Conservation (phyloP, 2,888 invertebrate species). For the Terebella lapidaria region DNA sequence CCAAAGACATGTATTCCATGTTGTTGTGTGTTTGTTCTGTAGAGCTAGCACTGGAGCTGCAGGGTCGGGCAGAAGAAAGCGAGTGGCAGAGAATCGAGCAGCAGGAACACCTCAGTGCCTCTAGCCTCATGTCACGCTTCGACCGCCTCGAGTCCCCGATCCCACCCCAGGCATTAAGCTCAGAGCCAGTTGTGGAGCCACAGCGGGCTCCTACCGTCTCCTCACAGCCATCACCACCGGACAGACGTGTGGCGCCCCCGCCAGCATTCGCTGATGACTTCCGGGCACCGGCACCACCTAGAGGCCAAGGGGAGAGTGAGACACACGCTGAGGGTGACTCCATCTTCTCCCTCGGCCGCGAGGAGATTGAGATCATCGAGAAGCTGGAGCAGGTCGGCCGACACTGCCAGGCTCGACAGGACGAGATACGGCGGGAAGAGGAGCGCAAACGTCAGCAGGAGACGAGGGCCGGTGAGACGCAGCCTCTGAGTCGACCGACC, state of each 20-base stretch:
- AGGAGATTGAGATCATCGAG: slow-evolving; percentile 19
- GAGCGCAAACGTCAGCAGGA: not conserved
- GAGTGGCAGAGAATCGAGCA: slow-evolving; percentile 5
- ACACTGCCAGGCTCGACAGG: not conserved
- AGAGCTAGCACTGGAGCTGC: not conserved
- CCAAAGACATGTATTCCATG: too few relatives aligned
- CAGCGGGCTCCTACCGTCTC: too few relatives aligned
- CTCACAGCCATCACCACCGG: not conserved
- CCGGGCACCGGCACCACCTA: too few relatives aligned
- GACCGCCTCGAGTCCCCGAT: not conserved
- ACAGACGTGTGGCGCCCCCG: not conserved
- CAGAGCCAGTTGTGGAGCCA: too few relatives aligned
- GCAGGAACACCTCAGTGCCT: not conserved
- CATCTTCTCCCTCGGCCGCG: slow-evolving; percentile 12
- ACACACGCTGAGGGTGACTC: too few relatives aligned
- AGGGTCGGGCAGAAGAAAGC: not conserved
- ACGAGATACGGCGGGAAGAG: not conserved
- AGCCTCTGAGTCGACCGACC: too few relatives aligned
- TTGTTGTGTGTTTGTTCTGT: too few relatives aligned
- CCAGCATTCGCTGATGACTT: not conserved
- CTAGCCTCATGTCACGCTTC: not conserved
- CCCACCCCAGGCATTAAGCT: too few relatives aligned
- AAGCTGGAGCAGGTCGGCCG: slow-evolving; percentile 17
- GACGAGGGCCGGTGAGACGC: too few relatives aligned
- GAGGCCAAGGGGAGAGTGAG: too few relatives aligned